Base-by-base conservation (phyloP, 2,113 vertebrate species). In the Chloropsis hardwickii region DNA sequence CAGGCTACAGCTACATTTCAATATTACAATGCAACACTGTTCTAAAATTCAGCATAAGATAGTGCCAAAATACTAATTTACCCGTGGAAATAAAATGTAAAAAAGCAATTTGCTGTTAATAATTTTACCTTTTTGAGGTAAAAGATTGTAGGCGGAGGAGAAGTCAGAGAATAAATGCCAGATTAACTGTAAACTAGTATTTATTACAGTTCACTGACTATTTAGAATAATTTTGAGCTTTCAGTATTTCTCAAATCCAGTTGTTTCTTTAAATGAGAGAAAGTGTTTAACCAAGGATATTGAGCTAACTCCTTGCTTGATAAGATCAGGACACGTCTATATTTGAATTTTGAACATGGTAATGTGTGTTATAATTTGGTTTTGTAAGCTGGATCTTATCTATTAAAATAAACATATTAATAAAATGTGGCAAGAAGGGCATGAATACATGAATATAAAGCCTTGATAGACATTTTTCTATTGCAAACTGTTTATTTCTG, bases 361-460 rank as follows among this genome's bases (percentile, higher is more conserved):
- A 54, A 73, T 71, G 6, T 85, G 39, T 64, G 31, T 88, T 90
- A 78, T 74, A 92, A 95, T 93, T 94, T 90, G 12, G 11, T 74
- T 96, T 92, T 33, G 37, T 95, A 93, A 95, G 37, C 62, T 95
- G 72, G 81, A 93, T 96, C 66, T 95, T 94, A 95, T 92, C 85
- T 92, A 90, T 83, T 90, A 88, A 80, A 91, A 94, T 85, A 92
- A 93, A 95, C 35, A 92, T 58, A 83, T 92, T 93, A 81, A 90
- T 96, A 83, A 96, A 96, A 93, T 14, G 58, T 78, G 53, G 60
- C 65, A 83, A 95, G 78, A 80, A 90, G 47, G 54, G 37, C 86
- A 67, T 71, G 93, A 94, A 96, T 94, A 89, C 76, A 87, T 94
- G 48, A 94, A 86, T 96, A 94, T 62, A 95, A 96, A 96, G n/a